A percentile compares a stretch with the other conserved stretches of the same genome.
phyloP scores from a whole-genome alignment of 2,888 invertebrate species.

The Spatulosminthurus flaviceps region DNA sequence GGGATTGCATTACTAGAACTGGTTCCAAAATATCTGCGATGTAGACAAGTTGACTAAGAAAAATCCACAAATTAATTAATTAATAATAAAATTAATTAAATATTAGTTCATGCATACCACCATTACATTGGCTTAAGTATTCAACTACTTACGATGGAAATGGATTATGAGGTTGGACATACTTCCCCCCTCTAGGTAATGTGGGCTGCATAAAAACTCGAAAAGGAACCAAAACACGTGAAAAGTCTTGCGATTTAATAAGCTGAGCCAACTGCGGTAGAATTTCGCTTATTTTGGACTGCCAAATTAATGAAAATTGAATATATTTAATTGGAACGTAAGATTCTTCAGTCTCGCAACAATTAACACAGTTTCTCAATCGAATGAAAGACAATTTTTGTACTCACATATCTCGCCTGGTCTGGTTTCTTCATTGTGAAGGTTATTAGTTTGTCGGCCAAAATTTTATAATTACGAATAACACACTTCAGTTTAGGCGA shows the following conservation, averaged over 20 bases:
- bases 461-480: slow-evolving; percentile 77
- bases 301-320: no score
- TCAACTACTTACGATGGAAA: slow-evolving; percentile 71
- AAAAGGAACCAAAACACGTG: slow-evolving; percentile 81
- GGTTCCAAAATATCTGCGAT: slow-evolving; percentile 83
- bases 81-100: no score
- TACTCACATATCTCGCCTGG: slow-evolving; percentile 29
- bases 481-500: slow-evolving; percentile 74
- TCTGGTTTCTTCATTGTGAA: slow-evolving; percentile 79
- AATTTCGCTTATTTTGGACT: slow-evolving; percentile 43
- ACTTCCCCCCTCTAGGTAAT: slow-evolving; percentile 68
- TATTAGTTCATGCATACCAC: no score
- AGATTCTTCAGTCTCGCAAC: no score
- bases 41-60: slow-evolving; percentile 72
- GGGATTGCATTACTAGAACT: slow-evolving; percentile 82
- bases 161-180: slow-evolving; percentile 69
- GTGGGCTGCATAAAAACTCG: slow-evolving; percentile 79
- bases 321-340: no score
- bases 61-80: no score
- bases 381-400: not conserved
- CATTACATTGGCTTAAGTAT: no score
- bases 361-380: no score
- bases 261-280: slow-evolving; percentile 12
- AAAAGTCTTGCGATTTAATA: slow-evolving; percentile 5
- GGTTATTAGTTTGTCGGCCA: slow-evolving; percentile 85